These are phyloP conservation scores for Drosophila nigrodunni DNA, from an alignment of 1,140 invertebrate species.

Conservation along the genomic window DNA sequence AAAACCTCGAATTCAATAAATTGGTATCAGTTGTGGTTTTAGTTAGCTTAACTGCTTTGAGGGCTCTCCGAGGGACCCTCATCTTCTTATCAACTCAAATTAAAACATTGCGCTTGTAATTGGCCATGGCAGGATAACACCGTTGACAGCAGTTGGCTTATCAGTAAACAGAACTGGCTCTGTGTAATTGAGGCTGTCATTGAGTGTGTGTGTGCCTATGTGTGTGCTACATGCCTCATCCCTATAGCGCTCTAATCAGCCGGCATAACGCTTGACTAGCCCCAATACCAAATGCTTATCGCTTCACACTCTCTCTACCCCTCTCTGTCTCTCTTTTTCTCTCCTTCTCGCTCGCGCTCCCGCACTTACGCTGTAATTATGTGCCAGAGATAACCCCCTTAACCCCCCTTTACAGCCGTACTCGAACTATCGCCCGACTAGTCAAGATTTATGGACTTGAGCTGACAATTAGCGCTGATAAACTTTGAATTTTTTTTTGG, in stretches of 20 bases:
- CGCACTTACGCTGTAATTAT: conserved; percentile 60
- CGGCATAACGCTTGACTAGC: conserved; percentile 78
- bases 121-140: conserved; percentile 72
- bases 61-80: conserved; percentile 36
- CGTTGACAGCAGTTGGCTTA: conserved; percentile 59
- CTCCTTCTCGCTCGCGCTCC: conserved; percentile 13
- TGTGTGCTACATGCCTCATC: conserved; percentile 2
- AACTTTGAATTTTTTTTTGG: conserved; percentile 31
- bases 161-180: conserved; percentile 29
- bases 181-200: conserved; percentile 72
- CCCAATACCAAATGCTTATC: conserved; percentile 65
- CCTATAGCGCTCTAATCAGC: conserved; percentile 61
- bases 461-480: conserved; percentile 76
- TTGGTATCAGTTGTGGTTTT: conserved; percentile 52
- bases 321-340: conserved; percentile 13
- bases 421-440: conserved; percentile 40
- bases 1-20: conserved; percentile 65
- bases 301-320: conserved; percentile 16
- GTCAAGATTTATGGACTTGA: conserved; percentile 67
- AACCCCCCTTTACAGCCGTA: conserved; percentile 18
- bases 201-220: conserved; percentile 7
- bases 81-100: conserved; percentile 66
- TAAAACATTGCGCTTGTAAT: conserved; percentile 81
- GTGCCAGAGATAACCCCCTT: conserved; percentile 64
- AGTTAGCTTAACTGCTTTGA: background rate